Evolutionary conservation across 2,113 vertebrate genomes (phyloP).

Genomic region (Cichladusa arquata): DNA sequence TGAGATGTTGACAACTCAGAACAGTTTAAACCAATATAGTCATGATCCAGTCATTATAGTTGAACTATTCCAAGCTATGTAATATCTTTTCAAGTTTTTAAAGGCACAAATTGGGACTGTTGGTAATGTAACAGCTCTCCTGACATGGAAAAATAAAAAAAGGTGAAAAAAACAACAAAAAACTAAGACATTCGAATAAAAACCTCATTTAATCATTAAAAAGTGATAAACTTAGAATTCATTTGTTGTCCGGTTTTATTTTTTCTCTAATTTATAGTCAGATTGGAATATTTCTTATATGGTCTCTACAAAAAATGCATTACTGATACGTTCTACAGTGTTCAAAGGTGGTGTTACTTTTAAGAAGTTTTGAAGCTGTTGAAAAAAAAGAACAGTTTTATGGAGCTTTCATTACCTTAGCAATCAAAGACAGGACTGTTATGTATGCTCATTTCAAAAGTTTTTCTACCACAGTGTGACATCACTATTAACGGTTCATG

Average conservation of each 20-base stretch:
- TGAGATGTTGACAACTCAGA: neutral
- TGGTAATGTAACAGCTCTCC: neutral
- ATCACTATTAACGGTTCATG: neutral
- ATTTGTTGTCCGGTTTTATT: neutral
- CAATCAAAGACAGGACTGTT: neutral
- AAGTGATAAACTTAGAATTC: neutral
- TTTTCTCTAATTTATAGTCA: neutral
- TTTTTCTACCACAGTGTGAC: neutral
- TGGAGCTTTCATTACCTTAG: neutral
- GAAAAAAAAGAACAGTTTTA: neutral
- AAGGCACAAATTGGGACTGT: neutral
- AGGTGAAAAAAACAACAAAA: fast-evolving
- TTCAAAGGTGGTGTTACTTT: neutral
- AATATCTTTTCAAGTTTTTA: neutral
- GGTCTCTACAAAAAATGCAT: neutral
- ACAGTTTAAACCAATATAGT: neutral
- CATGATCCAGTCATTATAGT: neutral
- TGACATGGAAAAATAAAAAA: neutral
- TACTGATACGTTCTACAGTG: neutral
- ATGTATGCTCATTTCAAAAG: neutral
- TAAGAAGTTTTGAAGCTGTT: neutral
- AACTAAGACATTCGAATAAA: neutral
- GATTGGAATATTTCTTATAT: neutral
- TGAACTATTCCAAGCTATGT: neutral
- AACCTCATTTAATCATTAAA: neutral